Conservation (phyloP, 1,140 invertebrate species). For the Lepidurus packardi region DNA sequence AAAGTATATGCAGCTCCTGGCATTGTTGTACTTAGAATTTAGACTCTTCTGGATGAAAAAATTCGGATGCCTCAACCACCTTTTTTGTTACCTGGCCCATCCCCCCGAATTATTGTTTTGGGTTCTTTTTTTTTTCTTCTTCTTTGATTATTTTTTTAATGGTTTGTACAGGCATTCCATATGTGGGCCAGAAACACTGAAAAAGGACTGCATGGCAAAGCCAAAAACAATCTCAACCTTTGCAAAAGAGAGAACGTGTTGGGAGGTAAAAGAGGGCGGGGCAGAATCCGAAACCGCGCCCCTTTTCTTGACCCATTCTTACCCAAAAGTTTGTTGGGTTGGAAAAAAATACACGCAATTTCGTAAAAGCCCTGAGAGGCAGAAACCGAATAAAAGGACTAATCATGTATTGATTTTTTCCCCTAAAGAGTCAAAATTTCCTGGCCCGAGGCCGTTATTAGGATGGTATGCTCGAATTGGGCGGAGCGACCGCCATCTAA, state of each 20-base stretch:
- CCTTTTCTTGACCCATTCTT: not conserved
- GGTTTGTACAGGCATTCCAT: constrained; percentile 18
- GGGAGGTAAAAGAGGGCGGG: not conserved
- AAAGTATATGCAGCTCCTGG: constrained; percentile 8
- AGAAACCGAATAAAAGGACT: not conserved
- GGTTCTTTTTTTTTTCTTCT: not conserved
- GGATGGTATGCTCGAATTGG: constrained; percentile 86
- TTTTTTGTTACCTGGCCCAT: not conserved
- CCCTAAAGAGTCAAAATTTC: constrained; percentile 58
- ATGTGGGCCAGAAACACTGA: constrained; percentile 15
- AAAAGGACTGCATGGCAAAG: constrained; percentile 9
- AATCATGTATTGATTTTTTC: not conserved
- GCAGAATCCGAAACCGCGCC: not conserved
- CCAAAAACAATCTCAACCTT: constrained; percentile 11
- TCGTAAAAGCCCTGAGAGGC: not conserved
- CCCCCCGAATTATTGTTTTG: not conserved
- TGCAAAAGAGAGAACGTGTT: not conserved
- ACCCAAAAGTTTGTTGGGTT: not conserved
- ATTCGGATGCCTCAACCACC: no score
- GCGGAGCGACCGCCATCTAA: constrained; percentile 70
- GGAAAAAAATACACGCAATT: constrained; percentile 6
- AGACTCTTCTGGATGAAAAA: no score
- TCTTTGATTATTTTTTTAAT: not conserved
- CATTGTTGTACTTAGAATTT: constrained; percentile 3
- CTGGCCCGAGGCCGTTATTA: constrained; percentile 67